A percentile compares a stretch with the other conserved stretches of the same genome.
These are phyloP conservation scores for Apotomis betuletana DNA, from an alignment of 2,888 invertebrate genomes.

Conservation along the genomic window DNA sequence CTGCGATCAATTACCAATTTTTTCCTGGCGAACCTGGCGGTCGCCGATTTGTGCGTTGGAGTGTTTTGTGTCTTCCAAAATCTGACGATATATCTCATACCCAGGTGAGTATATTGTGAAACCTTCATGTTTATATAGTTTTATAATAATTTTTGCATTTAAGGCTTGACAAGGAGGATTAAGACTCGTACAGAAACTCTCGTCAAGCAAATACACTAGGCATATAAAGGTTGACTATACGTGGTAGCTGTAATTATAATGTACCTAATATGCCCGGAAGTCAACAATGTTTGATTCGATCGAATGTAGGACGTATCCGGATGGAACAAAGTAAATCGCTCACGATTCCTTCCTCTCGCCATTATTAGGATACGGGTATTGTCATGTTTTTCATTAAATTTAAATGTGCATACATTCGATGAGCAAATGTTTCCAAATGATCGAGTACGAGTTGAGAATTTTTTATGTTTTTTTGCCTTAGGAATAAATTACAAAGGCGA, in stretches of 20 bases:
- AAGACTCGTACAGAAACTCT: too few relatives aligned
- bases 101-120: slow-evolving; percentile 81
- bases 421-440: not conserved
- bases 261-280: not conserved
- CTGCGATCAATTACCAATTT: slow-evolving; percentile 95
- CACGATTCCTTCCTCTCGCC: slow-evolving; percentile 37
- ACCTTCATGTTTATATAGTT: not conserved
- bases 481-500: too few relatives aligned
- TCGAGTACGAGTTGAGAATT: not conserved
- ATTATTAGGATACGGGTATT: slow-evolving; percentile 29
- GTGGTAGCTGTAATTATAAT: too few relatives aligned
- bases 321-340: slow-evolving; percentile 41
- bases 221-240: too few relatives aligned
- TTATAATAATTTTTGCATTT: too few relatives aligned
- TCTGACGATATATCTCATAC: slow-evolving; percentile 90
- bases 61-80: slow-evolving; percentile 96
- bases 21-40: slow-evolving; percentile 94
- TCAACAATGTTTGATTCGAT: slow-evolving; percentile 1
- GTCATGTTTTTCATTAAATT: not conserved
- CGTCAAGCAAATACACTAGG: too few relatives aligned
- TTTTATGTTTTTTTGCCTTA: not conserved
- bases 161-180: too few relatives aligned
- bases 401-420: not conserved
- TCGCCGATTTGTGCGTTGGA: slow-evolving; percentile 96
- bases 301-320: slow-evolving; percentile 4